phyloP scores from a whole-genome alignment of 2,797 vertebrate species.

The Enteromius anoplus region DNA sequence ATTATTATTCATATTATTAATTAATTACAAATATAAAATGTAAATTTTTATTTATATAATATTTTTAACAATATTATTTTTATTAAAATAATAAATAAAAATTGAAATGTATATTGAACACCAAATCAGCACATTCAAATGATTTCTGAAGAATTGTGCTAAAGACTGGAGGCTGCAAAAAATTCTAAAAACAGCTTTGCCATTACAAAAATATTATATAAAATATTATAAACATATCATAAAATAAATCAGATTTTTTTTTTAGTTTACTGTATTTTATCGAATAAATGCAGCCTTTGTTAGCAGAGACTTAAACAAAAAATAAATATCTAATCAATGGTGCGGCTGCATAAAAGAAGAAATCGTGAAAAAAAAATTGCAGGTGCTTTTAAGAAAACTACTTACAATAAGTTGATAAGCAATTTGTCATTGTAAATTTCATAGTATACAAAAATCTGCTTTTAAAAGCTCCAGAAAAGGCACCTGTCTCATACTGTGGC shows the following conservation, averaged over 20 bases:
- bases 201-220: background rate
- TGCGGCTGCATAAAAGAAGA: background rate
- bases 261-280: background rate
- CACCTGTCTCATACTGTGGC: background rate
- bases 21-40: background rate
- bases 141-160: background rate
- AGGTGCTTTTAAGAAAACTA: background rate
- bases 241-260: no score
- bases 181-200: background rate
- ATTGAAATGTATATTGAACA: background rate
- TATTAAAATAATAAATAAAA: no score
- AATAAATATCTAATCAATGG: background rate
- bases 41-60: no score
- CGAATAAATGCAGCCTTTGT: background rate
- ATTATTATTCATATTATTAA: background rate
- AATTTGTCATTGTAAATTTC: background rate
- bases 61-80: no score
- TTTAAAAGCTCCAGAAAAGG: constrained; percentile 4
- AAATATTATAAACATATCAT: background rate
- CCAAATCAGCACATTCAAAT: background rate
- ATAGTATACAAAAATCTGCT: background rate
- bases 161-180: background rate
- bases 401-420: background rate
- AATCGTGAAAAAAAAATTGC: background rate
- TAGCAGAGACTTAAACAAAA: background rate